A percentile compares a stretch with the other conserved stretches of the same genome.
These are phyloP conservation scores for Vipera latastei DNA, from an alignment of 2,797 vertebrate genomes.

Conservation along the genomic window DNA sequence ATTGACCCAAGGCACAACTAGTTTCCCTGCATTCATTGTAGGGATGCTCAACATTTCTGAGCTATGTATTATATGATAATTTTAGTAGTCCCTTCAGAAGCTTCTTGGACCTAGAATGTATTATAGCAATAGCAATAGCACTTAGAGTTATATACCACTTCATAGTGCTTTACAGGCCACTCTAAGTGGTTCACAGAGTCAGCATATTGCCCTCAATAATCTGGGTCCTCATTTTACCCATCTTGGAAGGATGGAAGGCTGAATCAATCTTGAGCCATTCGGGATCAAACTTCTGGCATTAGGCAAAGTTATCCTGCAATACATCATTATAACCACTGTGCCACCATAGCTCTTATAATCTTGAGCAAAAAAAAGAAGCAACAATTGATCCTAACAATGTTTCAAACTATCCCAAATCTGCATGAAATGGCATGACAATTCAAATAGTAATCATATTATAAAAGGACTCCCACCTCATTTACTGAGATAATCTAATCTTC, in stretches of 20 bases:
- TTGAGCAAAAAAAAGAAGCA: background rate
- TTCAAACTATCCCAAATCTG: slow-evolving; percentile 26
- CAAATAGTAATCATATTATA: background rate
- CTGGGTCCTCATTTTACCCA: too few species aligned
- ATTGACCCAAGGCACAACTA: background rate
- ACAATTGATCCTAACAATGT: background rate
- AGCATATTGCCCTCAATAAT: too few species aligned
- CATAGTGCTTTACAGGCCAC: too few species aligned
- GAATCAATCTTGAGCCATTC: too few species aligned
- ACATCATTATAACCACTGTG: background rate
- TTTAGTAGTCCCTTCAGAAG: background rate
- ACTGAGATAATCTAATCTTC: background rate
- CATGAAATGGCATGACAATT: background rate
- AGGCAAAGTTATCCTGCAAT: too few species aligned
- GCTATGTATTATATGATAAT: background rate
- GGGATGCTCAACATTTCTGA: background rate
- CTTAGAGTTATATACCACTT: background rate
- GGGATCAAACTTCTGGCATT: too few species aligned
- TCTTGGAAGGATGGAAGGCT: too few species aligned
- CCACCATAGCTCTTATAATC: background rate
- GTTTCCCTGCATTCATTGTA: background rate
- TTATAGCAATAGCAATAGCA: background rate
- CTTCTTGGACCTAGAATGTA: background rate
- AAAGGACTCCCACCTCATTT: background rate
- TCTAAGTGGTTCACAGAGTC: too few species aligned